Evolutionary conservation across 2,113 vertebrate genomes (phyloP), one percentile per base, ranked within the genome.

Genomic region (Cololabis saira): DNA sequence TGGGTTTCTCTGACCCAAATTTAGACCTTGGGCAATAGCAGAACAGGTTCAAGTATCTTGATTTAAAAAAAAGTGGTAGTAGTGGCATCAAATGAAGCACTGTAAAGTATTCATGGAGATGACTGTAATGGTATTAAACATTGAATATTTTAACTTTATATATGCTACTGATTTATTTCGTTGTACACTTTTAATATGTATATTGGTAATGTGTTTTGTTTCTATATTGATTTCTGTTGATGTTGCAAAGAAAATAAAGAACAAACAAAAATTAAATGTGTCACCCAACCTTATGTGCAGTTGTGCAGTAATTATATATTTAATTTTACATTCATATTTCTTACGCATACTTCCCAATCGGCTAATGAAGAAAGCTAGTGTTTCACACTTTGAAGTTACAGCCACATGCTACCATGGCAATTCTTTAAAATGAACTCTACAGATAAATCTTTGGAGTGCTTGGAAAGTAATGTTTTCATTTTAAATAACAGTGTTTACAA

Each of bases 171-270:
- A 61, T 82, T 55, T 74, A 42, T 74, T 83, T 72, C 61, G 27
- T 78, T 87, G 67, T 81, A 76, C 67, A 69, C 24, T 61, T 81
- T 76, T 85, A 76, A n/a, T 73, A 85, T 90, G 86, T 84, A 89
- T 87, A 89, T 89, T 84, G 67, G 80, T 74, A 65, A 71, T 82
- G 64, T 76, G 76, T 81, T 87, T 80, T 68, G 49, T 83, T 80
- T 80, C 67, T 87, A 42, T 70, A 66, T 74, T 71, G 53, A 54
- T 74, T 88, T 85, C 49, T 87, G 75, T 87, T 90, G 80, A 19
- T 89, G 83, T 89, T 87, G 50, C 79, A 77, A 86, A 71, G 49
- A 12, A 84, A 91, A 89, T 86, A 85, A 90, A 90, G 58, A 17
- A 58, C 43, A 59, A 61, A 66, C 64, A 1, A 27, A 41, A 17